Evolutionary conservation across 2,888 invertebrate species (phyloP).

Genomic region (Dicroscelio sp.): DNA sequence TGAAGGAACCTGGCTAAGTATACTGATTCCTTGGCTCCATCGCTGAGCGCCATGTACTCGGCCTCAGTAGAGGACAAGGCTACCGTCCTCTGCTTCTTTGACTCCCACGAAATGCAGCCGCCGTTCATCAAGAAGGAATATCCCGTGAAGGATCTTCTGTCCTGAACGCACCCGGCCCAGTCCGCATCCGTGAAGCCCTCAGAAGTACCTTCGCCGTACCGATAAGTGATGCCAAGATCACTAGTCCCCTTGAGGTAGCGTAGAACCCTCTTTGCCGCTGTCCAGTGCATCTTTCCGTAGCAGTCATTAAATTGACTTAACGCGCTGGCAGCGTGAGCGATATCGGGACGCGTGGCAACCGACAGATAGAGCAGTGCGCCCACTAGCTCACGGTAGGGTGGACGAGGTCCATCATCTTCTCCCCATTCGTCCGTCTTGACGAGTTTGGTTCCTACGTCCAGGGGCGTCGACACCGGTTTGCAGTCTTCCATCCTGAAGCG

Average conservation of each 20-base stretch:
- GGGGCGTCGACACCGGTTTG: too few species aligned
- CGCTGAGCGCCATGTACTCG: background rate
- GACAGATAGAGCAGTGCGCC: slow-evolving; percentile 68
- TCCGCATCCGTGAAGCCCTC: background rate
- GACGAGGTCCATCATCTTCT: slow-evolving; percentile 30
- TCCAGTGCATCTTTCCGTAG: slow-evolving; percentile 61
- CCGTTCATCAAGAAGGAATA: background rate
- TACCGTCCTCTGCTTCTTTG: background rate
- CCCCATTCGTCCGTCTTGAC: background rate
- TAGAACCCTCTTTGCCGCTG: slow-evolving; percentile 1
- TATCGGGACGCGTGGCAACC: slow-evolving; percentile 48
- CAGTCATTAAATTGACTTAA: slow-evolving; percentile 9
- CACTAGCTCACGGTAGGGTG: slow-evolving; percentile 66
- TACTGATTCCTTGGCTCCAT: background rate
- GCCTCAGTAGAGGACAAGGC: slow-evolving; percentile 4
- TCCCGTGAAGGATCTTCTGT: slow-evolving; percentile 66
- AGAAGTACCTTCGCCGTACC: background rate
- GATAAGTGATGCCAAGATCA: background rate
- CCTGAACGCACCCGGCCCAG: slow-evolving; percentile 18
- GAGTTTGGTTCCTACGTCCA: too few species aligned
- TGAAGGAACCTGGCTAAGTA: background rate
- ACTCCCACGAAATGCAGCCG: slow-evolving; percentile 6
- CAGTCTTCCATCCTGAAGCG: too few species aligned
- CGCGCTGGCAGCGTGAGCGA: background rate
- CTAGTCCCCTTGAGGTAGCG: background rate